These are phyloP conservation scores for Pteropus alecto DNA, from an alignment of 2,113 vertebrate species.

Conservation along the genomic window DNA sequence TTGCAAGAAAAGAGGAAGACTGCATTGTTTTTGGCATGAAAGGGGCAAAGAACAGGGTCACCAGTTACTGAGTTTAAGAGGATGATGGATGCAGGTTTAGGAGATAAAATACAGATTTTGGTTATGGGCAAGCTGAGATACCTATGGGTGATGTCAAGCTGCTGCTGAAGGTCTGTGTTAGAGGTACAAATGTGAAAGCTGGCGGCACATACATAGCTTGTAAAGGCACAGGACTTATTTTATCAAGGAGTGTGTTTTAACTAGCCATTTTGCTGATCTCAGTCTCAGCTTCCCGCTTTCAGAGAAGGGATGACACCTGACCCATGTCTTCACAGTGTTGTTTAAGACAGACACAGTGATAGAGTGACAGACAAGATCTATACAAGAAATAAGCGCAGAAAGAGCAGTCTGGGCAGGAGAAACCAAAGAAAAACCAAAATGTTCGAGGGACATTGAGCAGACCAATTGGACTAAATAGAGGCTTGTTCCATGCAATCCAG, in stretches of 20 bases:
- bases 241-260: background rate
- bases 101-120: background rate
- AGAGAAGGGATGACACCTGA: background rate
- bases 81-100: no score
- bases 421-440: background rate
- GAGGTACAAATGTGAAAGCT: background rate
- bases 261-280: background rate
- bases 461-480: rapidly evolving
- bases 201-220: rapidly evolving
- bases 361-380: background rate
- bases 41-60: background rate
- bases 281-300: background rate
- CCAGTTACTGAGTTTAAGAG: no score
- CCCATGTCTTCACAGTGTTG: background rate
- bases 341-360: background rate
- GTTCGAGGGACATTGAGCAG: rapidly evolving
- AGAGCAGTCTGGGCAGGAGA: background rate
- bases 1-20: background rate
- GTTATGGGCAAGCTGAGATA: background rate
- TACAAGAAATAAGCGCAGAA: background rate
- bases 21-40: rapidly evolving
- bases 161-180: background rate
- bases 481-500: background rate
- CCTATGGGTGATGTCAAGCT: rapidly evolving
- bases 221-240: background rate